These are phyloP conservation scores for Parotocinclus haroldoi DNA, from an alignment of 2,797 vertebrate species.

Conservation along the genomic window DNA sequence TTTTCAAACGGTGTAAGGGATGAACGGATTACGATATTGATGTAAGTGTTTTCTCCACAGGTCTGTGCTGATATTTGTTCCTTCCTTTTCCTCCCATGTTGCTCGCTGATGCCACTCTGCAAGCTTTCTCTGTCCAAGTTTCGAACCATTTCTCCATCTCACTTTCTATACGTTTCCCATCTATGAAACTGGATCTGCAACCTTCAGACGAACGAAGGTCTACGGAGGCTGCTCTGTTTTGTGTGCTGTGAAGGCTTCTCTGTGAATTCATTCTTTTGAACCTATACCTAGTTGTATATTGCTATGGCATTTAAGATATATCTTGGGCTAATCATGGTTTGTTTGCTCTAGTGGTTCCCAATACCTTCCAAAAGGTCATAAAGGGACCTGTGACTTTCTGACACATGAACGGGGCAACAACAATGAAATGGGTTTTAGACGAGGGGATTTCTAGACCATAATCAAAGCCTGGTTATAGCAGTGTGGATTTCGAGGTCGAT, in stretches of 20 bases:
- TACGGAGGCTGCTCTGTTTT: not conserved
- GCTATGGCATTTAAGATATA: constrained; percentile 15
- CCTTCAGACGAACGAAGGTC: not conserved
- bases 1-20: too few relatives aligned
- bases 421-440: too few relatives aligned
- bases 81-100: not conserved
- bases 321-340: not conserved
- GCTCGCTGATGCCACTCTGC: too few relatives aligned
- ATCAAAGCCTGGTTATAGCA: too few relatives aligned
- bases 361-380: not conserved
- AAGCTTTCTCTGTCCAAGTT: not conserved
- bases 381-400: too few relatives aligned
- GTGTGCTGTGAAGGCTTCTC: constrained; percentile 5
- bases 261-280: constrained; percentile 23
- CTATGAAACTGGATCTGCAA: too few relatives aligned
- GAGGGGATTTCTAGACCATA: too few relatives aligned
- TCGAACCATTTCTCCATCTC: constrained; percentile 32
- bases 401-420: too few relatives aligned
- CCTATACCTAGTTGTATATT: constrained; percentile 5
- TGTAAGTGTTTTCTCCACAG: not conserved
- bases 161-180: constrained; percentile 37
- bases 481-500: too few relatives aligned
- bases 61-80: constrained; percentile 32
- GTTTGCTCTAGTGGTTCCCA: not conserved
- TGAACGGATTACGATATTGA: not conserved